Evolutionary conservation across 2,888 invertebrate genomes (phyloP).

Genomic region (Drosophila recens): DNA sequence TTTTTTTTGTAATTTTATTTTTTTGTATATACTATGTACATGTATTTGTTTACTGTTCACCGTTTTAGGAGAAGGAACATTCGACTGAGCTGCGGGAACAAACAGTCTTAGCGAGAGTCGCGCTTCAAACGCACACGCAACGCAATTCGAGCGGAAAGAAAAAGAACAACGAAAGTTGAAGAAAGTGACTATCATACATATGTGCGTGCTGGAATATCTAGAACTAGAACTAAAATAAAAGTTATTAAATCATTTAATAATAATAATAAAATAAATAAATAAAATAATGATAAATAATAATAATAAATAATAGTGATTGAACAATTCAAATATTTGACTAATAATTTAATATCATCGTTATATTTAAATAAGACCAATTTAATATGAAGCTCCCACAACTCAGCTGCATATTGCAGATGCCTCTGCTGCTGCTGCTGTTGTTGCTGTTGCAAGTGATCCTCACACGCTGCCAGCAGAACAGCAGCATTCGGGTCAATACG

Average conservation of each 20-base stretch:
- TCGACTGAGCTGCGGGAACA: conserved; percentile 60
- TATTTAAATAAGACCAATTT: background rate
- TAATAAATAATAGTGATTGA: background rate
- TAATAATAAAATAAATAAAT: conserved; percentile 1
- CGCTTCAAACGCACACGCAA: conserved; percentile 68
- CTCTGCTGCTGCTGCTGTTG: conserved; percentile 27
- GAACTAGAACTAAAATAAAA: background rate
- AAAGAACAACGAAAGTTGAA: conserved; percentile 22
- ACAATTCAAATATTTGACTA: background rate
- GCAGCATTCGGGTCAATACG: conserved; percentile 67
- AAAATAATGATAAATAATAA: background rate
- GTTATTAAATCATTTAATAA: background rate
- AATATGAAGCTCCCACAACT: conserved; percentile 30
- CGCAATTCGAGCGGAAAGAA: conserved; percentile 54
- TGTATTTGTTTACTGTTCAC: conserved; percentile 53
- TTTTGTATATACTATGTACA: too few species aligned
- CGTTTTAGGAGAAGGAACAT: conserved; percentile 74
- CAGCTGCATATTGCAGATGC: conserved; percentile 12
- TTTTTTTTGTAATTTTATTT: conserved; percentile 27
- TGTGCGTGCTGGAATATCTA: background rate
- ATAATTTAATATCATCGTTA: background rate
- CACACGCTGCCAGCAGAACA: conserved; percentile 60
- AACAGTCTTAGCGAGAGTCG: conserved; percentile 74
- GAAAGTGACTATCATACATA: conserved; percentile 17
- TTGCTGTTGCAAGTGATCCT: conserved; percentile 19